Base-by-base conservation (phyloP, 1,140 invertebrate genomes). In the Mycetomoellerius zeteki region DNA sequence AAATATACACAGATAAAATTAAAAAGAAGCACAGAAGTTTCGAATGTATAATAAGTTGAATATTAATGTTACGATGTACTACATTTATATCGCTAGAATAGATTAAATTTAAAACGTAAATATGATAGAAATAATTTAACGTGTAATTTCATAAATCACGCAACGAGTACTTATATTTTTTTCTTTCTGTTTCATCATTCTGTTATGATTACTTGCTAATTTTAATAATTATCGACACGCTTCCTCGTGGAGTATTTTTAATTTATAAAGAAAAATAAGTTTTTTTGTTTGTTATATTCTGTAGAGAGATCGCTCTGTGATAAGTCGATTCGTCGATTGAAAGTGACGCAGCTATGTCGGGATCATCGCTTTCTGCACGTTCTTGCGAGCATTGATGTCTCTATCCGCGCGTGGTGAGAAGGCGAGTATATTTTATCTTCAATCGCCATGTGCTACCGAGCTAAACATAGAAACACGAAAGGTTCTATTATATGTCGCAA, bases 331-430 rank as follows among this genome's bases (percentile, higher is more conserved):
- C 47, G 27, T 24, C 54, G n/a, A 5, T 10, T 43, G 37, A 75
- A 73, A 84, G 27, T 62, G 37, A 72, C 69, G 54, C 54, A 60
- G 37, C 43, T 69, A 54, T 33, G 91, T 93, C 84, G 91, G 93
- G 91, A 88, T 94, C 93, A 90, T 89, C 84, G 80, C 78, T 37
- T 50, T 76, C 77, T 85, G 86, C 86, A 62, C 50, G 37, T 67
- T 88, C 85, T 56, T 81, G 75, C 87, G 85, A 60, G 90, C 93
- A 89, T 94, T 93, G 90, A 94, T 92, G 91, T 94, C 93, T 94
- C 92, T 89, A 92, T 88, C 82, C 52, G 47, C 27, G 54, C 54
- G 19, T 54, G 72, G 60, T n/a, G 30, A 43, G 50, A 60, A 50
- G 50, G 56, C 78, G 7, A 64, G 73, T 85, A 85, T 85, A 85